These are phyloP conservation scores for Phyllotreta cruciferae DNA, from an alignment of 2,888 invertebrate genomes.

Conservation along the genomic window DNA sequence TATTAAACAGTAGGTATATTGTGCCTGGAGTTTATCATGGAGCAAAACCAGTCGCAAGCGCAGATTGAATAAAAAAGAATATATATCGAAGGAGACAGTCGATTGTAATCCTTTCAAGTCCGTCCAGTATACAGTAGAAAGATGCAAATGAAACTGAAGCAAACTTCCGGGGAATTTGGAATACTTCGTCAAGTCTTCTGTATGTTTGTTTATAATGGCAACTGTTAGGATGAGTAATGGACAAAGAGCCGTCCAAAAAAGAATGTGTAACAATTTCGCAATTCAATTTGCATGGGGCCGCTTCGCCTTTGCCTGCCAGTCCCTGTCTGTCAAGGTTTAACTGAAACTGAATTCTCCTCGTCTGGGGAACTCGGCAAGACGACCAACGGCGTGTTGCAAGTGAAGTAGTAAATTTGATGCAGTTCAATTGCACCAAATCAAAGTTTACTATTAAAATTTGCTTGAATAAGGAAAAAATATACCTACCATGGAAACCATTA, in stretches of 20 bases:
- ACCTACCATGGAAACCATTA: too few species aligned
- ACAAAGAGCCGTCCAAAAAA: slow-evolving; percentile 49
- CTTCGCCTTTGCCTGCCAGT: slow-evolving; percentile 35
- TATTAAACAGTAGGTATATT: too few species aligned
- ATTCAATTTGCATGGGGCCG: slow-evolving; percentile 59
- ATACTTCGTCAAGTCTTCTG: slow-evolving; percentile 25
- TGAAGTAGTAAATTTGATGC: slow-evolving; percentile 41
- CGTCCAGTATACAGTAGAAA: too few species aligned
- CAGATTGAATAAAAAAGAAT: too few species aligned
- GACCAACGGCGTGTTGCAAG: slow-evolving; percentile 46
- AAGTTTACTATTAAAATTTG: neutral
- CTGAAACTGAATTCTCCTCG: slow-evolving; percentile 46
- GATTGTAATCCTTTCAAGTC: too few species aligned
- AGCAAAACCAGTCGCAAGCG: too few species aligned
- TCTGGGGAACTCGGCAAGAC: slow-evolving; percentile 47
- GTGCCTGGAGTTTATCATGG: too few species aligned
- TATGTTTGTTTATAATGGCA: slow-evolving; percentile 39
- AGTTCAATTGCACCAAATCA: slow-evolving; percentile 27
- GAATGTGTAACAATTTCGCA: slow-evolving; percentile 59
- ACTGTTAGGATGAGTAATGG: slow-evolving; percentile 51
- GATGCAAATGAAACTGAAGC: neutral
- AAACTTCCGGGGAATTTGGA: slow-evolving; percentile 32
- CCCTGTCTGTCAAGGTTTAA: slow-evolving; percentile 54
- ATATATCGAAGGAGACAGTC: too few species aligned
- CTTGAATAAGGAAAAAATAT: too few species aligned